These are phyloP conservation scores for Tachuris rubrigastra DNA, from an alignment of 2,113 vertebrate species.

Conservation along the genomic window DNA sequence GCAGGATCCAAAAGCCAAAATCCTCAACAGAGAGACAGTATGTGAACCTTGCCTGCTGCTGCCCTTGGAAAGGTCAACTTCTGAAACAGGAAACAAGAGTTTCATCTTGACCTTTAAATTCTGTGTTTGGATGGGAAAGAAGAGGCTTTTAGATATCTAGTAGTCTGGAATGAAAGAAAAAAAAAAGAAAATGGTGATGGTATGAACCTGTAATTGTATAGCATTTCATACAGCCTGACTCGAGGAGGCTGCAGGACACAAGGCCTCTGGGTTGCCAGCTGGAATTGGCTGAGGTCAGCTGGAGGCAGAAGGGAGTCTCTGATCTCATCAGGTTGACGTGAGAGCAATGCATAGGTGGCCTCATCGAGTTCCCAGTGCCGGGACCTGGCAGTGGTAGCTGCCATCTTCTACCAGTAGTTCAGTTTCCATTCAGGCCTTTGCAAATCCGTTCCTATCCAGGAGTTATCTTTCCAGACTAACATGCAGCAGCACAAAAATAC, in stretches of 20 bases:
- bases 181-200: not conserved
- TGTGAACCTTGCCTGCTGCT: not conserved
- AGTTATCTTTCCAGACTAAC: not conserved
- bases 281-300: slow-evolving; percentile 13
- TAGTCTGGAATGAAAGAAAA: not conserved
- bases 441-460: not conserved
- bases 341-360: slow-evolving; percentile 41
- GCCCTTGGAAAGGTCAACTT: slow-evolving; percentile 35
- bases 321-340: slow-evolving; percentile 29
- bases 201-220: not conserved
- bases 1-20: not conserved
- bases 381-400: not conserved
- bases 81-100: not conserved
- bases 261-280: not conserved
- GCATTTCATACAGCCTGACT: not conserved
- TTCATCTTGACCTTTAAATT: slow-evolving; percentile 46
- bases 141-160: not conserved
- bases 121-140: not conserved
- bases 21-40: not conserved
- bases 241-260: not conserved
- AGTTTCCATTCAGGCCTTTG: slow-evolving; percentile 6
- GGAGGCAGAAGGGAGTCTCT: slow-evolving; percentile 38
- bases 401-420: not conserved
- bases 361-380: not conserved
- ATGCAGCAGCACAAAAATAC: not conserved